A percentile compares a stretch with the other conserved stretches of the same genome.
phyloP scores from a whole-genome alignment of 2,797 vertebrate species.

The Masticophis lateralis region DNA sequence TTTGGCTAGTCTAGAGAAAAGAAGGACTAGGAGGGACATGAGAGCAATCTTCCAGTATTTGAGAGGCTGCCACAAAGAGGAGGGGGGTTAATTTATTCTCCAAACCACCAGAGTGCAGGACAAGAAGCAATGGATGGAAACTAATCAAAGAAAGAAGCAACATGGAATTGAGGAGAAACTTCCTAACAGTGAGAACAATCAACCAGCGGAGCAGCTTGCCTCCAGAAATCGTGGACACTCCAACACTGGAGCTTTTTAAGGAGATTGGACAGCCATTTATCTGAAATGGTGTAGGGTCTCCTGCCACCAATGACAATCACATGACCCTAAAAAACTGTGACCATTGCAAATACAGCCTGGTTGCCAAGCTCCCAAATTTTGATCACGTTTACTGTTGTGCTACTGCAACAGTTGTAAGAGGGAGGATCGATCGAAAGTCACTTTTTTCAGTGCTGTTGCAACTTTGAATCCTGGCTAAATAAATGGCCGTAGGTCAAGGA shows the following conservation, averaged over 20 bases:
- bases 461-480: not conserved
- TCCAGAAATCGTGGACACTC: fast-evolving
- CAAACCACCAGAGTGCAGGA: not conserved
- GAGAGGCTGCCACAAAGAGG: not conserved
- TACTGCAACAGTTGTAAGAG: not conserved
- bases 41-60: not conserved
- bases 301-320: too few relatives aligned
- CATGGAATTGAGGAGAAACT: not conserved
- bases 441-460: not conserved
- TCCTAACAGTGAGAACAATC: not conserved
- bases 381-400: not conserved
- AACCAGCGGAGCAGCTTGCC: too few relatives aligned
- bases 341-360: not conserved
- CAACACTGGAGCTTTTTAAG: not conserved
- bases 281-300: not conserved
- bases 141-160: too few relatives aligned
- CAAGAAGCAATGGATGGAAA: too few relatives aligned
- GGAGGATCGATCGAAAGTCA: not conserved
- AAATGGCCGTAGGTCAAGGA: not conserved
- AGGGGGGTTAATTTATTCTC: not conserved
- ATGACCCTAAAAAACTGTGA: too few relatives aligned
- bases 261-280: not conserved
- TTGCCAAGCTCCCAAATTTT: not conserved
- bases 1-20: not conserved
- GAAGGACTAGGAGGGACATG: too few relatives aligned